Conservation (phyloP, 2,888 invertebrate species). For the Folsomia candida region DNA sequence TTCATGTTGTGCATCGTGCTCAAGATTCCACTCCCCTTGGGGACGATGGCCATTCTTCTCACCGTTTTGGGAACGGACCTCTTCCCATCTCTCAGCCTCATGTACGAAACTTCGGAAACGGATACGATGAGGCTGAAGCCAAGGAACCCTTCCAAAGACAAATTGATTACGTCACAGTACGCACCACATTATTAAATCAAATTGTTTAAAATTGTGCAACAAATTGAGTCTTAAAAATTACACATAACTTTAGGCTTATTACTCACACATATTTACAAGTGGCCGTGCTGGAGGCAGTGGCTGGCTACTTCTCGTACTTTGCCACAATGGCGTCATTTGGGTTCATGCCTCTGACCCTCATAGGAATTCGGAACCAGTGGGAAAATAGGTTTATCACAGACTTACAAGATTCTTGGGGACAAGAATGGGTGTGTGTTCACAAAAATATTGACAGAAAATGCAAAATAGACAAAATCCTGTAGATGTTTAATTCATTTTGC, state of each 20-base stretch:
- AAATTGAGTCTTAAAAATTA: too few relatives aligned
- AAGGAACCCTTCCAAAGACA: constrained; percentile 14
- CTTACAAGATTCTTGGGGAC: constrained; percentile 58
- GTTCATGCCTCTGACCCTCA: constrained; percentile 56
- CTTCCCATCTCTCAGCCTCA: constrained; percentile 8
- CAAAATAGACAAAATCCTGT: too few relatives aligned
- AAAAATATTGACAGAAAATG: too few relatives aligned
- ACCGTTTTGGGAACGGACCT: constrained; percentile 59
- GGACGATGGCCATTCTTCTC: constrained; percentile 58
- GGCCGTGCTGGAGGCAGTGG: constrained; percentile 55
- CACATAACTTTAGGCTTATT: constrained; percentile 18
- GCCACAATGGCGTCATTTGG: constrained; percentile 60
- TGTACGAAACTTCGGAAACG: constrained; percentile 42
- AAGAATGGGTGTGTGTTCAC: constrained; percentile 51
- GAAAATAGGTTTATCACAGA: constrained; percentile 58
- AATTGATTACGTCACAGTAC: constrained; percentile 10
- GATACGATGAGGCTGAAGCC: constrained; percentile 36
- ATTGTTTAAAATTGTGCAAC: neutral
- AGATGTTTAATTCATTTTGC: neutral
- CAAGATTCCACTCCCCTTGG: constrained; percentile 58
- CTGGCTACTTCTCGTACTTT: constrained; percentile 60
- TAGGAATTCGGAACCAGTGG: constrained; percentile 58
- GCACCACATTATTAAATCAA: neutral
- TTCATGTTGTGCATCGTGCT: constrained; percentile 57
- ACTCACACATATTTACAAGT: constrained; percentile 41